These are phyloP conservation scores for Aphaenogaster floridana DNA, from an alignment of 1,140 invertebrate species.

Conservation along the genomic window DNA sequence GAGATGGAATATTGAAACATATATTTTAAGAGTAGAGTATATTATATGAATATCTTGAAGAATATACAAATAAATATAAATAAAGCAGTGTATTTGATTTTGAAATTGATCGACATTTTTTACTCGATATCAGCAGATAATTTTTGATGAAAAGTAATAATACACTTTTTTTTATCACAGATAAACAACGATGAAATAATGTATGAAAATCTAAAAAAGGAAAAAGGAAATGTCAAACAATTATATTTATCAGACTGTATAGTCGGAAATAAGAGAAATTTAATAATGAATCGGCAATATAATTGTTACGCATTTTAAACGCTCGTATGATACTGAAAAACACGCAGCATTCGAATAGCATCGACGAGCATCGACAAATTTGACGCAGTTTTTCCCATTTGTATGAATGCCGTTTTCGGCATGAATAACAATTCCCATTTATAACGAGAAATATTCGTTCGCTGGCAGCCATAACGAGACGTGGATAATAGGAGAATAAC, in stretches of 20 bases:
- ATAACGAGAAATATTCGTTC: constrained; percentile 54
- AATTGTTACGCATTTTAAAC: constrained; percentile 50
- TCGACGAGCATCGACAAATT: constrained; percentile 35
- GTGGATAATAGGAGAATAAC: constrained; percentile 54
- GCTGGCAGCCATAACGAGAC: constrained; percentile 47
- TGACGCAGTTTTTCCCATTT: constrained; percentile 49
- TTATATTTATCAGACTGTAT: constrained; percentile 22
- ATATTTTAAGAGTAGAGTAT: background rate
- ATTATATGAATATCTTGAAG: background rate
- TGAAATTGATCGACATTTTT: background rate
- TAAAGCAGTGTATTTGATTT: background rate
- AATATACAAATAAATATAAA: background rate
- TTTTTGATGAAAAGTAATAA: background rate
- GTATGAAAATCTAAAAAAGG: background rate
- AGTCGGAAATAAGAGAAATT: constrained; percentile 22
- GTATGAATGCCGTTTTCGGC: constrained; percentile 51
- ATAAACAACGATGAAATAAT: background rate
- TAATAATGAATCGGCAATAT: constrained; percentile 35
- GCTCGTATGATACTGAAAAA: constrained; percentile 32
- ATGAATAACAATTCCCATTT: constrained; percentile 56
- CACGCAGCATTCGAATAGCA: background rate
- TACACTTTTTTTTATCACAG: background rate
- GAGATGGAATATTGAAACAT: background rate
- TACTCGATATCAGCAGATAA: background rate
- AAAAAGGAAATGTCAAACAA: background rate